Conservation (phyloP, 2,113 vertebrate genomes). For the Hemiprocne comata region DNA sequence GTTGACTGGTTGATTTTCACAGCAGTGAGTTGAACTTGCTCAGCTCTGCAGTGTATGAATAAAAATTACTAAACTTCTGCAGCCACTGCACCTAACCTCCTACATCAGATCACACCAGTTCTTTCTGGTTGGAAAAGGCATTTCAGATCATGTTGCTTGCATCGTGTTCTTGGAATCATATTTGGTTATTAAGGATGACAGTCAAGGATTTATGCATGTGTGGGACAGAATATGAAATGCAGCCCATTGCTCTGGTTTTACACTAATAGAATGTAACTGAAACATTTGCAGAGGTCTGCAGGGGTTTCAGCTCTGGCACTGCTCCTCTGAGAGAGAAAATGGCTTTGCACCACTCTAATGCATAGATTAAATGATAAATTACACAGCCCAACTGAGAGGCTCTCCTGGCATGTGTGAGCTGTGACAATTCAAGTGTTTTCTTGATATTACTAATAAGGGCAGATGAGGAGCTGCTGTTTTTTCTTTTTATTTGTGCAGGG, state of each 20-base stretch:
- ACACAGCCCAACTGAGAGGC: neutral
- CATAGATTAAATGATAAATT: neutral
- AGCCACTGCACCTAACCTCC: neutral
- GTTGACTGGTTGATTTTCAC: neutral
- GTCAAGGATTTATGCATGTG: neutral
- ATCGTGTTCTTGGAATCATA: neutral
- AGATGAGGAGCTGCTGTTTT: neutral
- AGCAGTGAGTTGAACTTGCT: neutral
- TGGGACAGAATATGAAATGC: neutral
- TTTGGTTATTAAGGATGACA: neutral
- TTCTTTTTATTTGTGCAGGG: neutral
- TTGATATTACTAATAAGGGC: neutral
- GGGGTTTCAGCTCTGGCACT: neutral
- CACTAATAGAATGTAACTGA: neutral
- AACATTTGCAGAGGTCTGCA: neutral
- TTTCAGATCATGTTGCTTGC: neutral
- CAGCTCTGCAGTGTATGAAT: constrained; percentile 24
- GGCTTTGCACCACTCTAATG: neutral
- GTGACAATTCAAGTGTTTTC: neutral
- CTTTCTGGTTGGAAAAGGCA: too few relatives aligned
- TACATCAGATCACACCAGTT: neutral
- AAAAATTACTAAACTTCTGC: neutral
- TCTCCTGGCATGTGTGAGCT: neutral
- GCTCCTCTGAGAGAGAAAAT: neutral
- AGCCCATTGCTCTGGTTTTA: neutral